A percentile compares a stretch with the other conserved stretches of the same genome.
phyloP scores from a whole-genome alignment of 2,113 vertebrate species.

The Pseudonaja textilis region DNA sequence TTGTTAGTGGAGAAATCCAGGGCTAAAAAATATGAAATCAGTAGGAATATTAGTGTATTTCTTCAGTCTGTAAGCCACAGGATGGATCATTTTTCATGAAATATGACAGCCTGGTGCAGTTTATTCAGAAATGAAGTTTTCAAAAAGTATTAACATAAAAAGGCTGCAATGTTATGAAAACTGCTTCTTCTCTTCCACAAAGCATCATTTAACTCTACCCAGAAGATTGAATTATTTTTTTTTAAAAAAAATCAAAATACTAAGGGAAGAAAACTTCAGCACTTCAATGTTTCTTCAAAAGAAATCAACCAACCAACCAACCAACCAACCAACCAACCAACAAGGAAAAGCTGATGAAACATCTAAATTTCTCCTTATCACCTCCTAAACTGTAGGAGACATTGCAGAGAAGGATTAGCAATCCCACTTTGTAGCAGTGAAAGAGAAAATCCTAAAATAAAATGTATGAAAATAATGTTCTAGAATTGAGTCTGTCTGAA shows the following conservation, averaged over 20 bases:
- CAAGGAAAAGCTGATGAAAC: neutral
- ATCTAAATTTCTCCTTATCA: neutral
- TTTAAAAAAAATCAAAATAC: neutral
- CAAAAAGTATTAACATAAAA: neutral
- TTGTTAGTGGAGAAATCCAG: conserved; percentile 8
- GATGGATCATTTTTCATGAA: neutral
- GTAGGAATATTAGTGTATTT: neutral
- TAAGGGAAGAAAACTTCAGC: neutral
- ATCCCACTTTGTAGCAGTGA: neutral
- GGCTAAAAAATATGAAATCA: conserved; percentile 1
- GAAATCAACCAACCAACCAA: neutral
- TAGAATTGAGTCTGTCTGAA: neutral
- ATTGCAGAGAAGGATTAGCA: neutral
- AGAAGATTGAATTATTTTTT: neutral
- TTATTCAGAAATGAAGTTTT: neutral
- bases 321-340: neutral
- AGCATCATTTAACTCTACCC: neutral
- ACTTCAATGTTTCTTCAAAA: neutral
- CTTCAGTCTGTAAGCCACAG: neutral
- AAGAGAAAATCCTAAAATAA: neutral
- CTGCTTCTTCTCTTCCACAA: neutral
- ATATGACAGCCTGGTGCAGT: neutral
- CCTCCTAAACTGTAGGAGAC: neutral
- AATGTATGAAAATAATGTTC: neutral
- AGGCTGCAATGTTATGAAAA: neutral